Conservation (phyloP, 1,140 invertebrate genomes). For the Cotesia glomerata region DNA sequence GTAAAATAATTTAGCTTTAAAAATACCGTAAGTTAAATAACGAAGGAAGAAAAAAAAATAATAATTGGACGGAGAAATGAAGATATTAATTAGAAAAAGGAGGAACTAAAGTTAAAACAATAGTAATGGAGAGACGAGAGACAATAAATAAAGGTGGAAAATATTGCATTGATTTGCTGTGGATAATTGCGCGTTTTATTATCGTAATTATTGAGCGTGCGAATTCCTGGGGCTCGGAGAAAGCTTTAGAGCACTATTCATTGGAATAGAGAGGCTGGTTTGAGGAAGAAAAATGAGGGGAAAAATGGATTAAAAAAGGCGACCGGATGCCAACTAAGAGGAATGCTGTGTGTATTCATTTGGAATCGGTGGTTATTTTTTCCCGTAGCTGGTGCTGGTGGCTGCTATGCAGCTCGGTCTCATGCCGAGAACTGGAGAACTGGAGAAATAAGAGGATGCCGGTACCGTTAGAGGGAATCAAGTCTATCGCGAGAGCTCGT, state of each 20-base stretch:
- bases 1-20: too few species aligned
- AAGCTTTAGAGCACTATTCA: background rate
- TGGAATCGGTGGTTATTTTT: conserved; percentile 16
- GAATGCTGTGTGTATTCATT: conserved; percentile 20
- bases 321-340: conserved; percentile 16
- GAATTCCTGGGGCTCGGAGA: conserved; percentile 1
- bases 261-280: too few species aligned
- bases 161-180: conserved; percentile 15
- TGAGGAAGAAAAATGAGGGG: background rate
- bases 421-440: background rate
- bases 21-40: too few species aligned
- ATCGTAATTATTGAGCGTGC: conserved; percentile 17
- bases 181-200: conserved; percentile 1
- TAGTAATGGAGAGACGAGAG: background rate
- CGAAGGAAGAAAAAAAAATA: too few species aligned
- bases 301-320: conserved; percentile 3
- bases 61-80: background rate
- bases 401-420: background rate
- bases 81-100: background rate
- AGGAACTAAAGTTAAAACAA: background rate
- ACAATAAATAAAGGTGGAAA: background rate
- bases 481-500: conserved; percentile 26
- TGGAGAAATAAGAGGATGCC: too few species aligned
- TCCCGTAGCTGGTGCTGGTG: too few species aligned
- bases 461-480: conserved; percentile 28